Conservation (phyloP, 2,888 invertebrate genomes). For the Dendrolimus pini region DNA sequence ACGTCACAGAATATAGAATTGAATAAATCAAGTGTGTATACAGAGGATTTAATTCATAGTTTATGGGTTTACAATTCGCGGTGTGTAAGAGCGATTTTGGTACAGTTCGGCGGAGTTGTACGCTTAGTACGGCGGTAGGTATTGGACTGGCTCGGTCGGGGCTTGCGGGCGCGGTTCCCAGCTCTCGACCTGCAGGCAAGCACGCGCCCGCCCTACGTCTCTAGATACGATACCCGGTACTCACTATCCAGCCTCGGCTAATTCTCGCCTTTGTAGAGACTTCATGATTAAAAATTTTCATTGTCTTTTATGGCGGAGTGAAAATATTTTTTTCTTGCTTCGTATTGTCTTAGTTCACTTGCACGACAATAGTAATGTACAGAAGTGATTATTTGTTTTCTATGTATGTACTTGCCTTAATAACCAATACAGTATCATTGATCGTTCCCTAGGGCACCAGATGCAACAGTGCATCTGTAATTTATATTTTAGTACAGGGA, state of each 20-base stretch:
- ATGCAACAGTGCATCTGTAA: no score
- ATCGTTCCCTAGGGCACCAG: no score
- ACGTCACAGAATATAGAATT: not conserved
- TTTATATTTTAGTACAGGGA: no score
- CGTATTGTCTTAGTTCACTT: not conserved
- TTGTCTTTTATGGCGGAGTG: not conserved
- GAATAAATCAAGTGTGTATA: not conserved
- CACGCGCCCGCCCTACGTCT: conserved; percentile 8
- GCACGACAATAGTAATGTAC: no score
- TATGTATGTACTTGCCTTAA: no score
- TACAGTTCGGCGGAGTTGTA: not conserved
- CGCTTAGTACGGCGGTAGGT: not conserved
- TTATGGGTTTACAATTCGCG: not conserved
- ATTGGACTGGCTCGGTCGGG: not conserved
- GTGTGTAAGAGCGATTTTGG: not conserved
- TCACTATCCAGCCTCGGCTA: conserved; percentile 4
- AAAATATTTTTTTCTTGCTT: not conserved
- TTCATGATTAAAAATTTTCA: not conserved
- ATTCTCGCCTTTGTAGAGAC: conserved; percentile 7
- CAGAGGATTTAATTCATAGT: not conserved
- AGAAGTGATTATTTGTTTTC: no score
- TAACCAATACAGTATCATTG: no score
- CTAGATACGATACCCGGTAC: conserved; percentile 8
- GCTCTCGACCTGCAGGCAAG: conserved; percentile 7
- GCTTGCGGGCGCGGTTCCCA: not conserved